These are phyloP conservation scores for Aphaenogaster rudis DNA, from an alignment of 1,140 invertebrate genomes.

Conservation along the genomic window DNA sequence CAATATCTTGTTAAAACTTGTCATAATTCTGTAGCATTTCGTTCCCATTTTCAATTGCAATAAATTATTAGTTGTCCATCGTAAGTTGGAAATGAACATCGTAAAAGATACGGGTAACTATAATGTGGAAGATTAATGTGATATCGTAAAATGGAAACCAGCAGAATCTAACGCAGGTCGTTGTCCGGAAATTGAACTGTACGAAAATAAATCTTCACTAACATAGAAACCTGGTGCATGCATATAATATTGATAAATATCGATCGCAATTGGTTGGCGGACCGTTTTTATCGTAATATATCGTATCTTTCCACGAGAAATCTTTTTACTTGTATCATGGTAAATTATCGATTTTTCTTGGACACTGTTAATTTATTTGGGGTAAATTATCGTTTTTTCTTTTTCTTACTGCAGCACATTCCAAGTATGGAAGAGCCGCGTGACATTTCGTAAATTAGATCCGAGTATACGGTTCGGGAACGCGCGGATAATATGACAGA, in stretches of 20 bases:
- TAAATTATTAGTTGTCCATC: constrained; percentile 32
- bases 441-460: constrained; percentile 29
- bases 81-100: neutral
- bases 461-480: neutral
- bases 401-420: neutral
- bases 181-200: constrained; percentile 62
- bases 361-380: neutral
- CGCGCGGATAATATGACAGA: neutral
- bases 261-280: constrained; percentile 8
- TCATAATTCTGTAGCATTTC: neutral
- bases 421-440: neutral
- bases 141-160: constrained; percentile 22
- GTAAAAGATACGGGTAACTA: neutral
- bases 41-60: neutral
- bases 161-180: constrained; percentile 9
- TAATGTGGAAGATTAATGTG: constrained; percentile 47
- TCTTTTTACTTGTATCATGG: neutral
- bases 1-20: neutral
- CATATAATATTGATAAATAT: constrained; percentile 46
- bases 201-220: constrained; percentile 39
- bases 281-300: neutral
- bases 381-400: neutral
- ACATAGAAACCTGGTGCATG: neutral
- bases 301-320: constrained; percentile 3
- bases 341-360: constrained; percentile 6